A percentile compares a stretch with the other conserved stretches of the same genome.
Evolutionary conservation across 2,113 vertebrate genomes (phyloP).

Genomic region (Sinocyclocheilus maitianheensis): DNA sequence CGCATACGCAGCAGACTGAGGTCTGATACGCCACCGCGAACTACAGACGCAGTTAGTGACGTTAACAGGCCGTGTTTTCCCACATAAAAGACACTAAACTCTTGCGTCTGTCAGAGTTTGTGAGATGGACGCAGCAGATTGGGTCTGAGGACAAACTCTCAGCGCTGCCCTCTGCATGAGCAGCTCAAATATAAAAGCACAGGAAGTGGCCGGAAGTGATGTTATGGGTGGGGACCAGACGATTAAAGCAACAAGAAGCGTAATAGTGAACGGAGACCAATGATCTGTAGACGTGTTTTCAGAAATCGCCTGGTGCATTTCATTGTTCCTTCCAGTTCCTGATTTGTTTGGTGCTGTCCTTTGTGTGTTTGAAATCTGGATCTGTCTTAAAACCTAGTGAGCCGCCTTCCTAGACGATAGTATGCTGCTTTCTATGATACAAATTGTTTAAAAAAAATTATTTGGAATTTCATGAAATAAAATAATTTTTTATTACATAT

Average conservation of each 20-base stretch:
- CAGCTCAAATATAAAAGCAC: slow-evolving; percentile 45
- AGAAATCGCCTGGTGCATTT: neutral
- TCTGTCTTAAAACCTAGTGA: slow-evolving; percentile 11
- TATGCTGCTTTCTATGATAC: neutral
- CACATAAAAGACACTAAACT: slow-evolving; percentile 30
- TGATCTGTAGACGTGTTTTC: slow-evolving; percentile 28
- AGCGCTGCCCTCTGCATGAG: neutral
- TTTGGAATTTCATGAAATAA: neutral
- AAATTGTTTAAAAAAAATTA: neutral
- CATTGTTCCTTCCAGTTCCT: neutral
- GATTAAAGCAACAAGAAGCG: slow-evolving; percentile 28
- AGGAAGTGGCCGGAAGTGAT: slow-evolving; percentile 30
- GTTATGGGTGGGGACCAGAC: slow-evolving; percentile 18
- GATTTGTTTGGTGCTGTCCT: neutral
- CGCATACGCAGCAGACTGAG: slow-evolving; percentile 91
- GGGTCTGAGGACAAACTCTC: neutral
- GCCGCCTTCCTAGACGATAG: neutral
- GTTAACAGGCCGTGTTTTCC: slow-evolving; percentile 11
- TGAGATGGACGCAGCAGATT: neutral
- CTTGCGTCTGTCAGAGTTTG: neutral
- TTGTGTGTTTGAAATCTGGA: slow-evolving; percentile 2
- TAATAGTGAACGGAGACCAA: neutral
- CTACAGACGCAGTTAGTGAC: neutral
- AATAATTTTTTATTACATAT: neutral
- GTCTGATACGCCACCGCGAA: slow-evolving; percentile 74